Evolutionary conservation across 53 echinoderm and acorn worm species (phyloP).

Genomic region (Holothuria scabra): DNA sequence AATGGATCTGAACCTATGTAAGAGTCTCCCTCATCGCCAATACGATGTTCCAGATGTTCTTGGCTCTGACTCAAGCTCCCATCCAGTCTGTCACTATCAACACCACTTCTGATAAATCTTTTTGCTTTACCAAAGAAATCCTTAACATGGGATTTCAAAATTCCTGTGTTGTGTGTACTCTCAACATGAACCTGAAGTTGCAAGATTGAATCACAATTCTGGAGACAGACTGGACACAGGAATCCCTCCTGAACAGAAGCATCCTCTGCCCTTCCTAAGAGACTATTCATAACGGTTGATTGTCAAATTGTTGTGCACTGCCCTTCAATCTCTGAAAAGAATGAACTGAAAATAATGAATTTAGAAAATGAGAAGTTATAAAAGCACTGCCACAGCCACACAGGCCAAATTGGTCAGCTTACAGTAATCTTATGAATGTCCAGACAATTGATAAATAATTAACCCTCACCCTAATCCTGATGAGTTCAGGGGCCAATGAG

Average conservation of each 20-base stretch:
- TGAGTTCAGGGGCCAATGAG: no score
- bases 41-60: constrained; percentile 33
- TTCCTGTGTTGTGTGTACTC: constrained; percentile 82
- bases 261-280: constrained; percentile 51
- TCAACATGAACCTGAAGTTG: constrained; percentile 90
- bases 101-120: constrained; percentile 54
- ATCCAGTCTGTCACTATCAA: constrained; percentile 24
- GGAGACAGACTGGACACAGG: constrained; percentile 89
- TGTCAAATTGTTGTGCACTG: no score
- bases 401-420: no score
- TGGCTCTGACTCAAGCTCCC: background rate
- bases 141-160: constrained; percentile 69
- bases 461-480: no score
- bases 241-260: constrained; percentile 80
- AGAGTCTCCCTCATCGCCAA: constrained; percentile 3
- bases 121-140: constrained; percentile 88
- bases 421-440: no score
- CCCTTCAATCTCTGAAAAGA: no score
- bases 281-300: background rate
- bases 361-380: no score
- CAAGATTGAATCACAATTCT: constrained; percentile 78
- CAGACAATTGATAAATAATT: no score
- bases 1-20: constrained; percentile 67
- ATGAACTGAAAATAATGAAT: no score
- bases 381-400: no score